A percentile compares a stretch with the other conserved stretches of the same genome.
phyloP scores from a whole-genome alignment of 2,888 invertebrate genomes.

The Noctua janthe region DNA sequence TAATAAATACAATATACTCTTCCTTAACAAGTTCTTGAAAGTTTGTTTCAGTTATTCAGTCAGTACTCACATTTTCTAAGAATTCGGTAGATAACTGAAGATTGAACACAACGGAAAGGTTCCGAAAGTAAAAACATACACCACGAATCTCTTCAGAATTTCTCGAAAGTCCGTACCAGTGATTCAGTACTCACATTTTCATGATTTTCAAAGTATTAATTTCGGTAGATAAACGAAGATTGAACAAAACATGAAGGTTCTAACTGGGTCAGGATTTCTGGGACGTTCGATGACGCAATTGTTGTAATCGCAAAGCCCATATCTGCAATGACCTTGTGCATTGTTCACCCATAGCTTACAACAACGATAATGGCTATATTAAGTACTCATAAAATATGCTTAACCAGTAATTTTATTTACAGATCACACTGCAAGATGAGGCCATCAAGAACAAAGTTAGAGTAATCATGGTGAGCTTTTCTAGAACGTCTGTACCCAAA shows the following conservation, averaged over 20 bases:
- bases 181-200: not conserved
- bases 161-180: not conserved
- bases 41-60: not conserved
- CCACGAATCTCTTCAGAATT: not conserved
- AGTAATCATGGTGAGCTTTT: constrained; percentile 88
- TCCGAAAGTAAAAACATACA: not conserved
- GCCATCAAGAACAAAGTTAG: constrained; percentile 88
- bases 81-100: not conserved
- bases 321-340: constrained; percentile 28
- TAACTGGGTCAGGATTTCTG: not conserved
- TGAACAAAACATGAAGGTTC: not conserved
- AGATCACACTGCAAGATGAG: constrained; percentile 89
- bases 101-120: not conserved
- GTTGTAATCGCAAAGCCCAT: constrained; percentile 13
- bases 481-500: constrained; percentile 77
- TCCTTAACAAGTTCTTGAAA: not conserved
- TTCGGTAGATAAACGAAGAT: not conserved
- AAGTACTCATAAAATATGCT: not conserved
- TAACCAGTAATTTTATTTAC: constrained; percentile 62
- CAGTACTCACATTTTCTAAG: not conserved
- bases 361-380: not conserved
- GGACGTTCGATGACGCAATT: constrained; percentile 34
- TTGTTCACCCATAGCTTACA: constrained; percentile 26
- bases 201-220: not conserved
- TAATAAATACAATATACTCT: constrained; percentile 7